phyloP scores from a whole-genome alignment of 2,888 invertebrate genomes.

The Cepaea hortensis region DNA sequence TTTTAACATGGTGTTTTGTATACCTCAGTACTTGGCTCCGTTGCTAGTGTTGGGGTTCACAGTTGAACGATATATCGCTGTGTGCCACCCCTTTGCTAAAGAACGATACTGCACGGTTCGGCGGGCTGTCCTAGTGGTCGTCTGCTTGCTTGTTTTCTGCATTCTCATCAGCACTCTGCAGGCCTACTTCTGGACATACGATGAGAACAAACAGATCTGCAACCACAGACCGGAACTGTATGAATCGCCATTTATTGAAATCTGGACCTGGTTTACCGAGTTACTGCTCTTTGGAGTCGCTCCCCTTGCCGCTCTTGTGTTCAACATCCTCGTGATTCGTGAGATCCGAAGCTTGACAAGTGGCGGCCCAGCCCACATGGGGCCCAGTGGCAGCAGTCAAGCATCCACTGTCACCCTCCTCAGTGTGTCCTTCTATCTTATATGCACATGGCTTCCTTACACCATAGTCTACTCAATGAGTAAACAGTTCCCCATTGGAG shows the following conservation, averaged over 20 bases:
- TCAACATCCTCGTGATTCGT: slow-evolving; percentile 73
- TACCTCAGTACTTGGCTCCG: slow-evolving; percentile 73
- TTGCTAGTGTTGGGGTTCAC: slow-evolving; percentile 75
- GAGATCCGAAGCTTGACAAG: slow-evolving; percentile 71
- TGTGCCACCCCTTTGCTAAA: slow-evolving; percentile 72
- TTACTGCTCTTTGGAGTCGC: slow-evolving; percentile 70
- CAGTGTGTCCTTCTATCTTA: slow-evolving; percentile 75
- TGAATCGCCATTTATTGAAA: slow-evolving; percentile 58
- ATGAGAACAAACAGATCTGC: slow-evolving; percentile 59
- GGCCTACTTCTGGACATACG: slow-evolving; percentile 73
- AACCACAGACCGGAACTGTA: slow-evolving; percentile 55
- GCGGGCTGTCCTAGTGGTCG: slow-evolving; percentile 67
- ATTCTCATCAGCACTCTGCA: slow-evolving; percentile 66
- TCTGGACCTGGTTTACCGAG: slow-evolving; percentile 74
- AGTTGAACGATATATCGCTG: slow-evolving; percentile 74
- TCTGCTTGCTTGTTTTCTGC: slow-evolving; percentile 59
- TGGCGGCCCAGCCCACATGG: slow-evolving; percentile 60
- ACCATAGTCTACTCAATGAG: slow-evolving; percentile 72
- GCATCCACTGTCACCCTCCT: slow-evolving; percentile 75
- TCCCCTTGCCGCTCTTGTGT: slow-evolving; percentile 71
- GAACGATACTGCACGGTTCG: slow-evolving; percentile 71
- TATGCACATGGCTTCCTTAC: slow-evolving; percentile 74
- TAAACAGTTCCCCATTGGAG: slow-evolving; percentile 63
- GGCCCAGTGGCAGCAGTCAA: slow-evolving; percentile 55
- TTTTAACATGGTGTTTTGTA: slow-evolving; percentile 68